A percentile compares a stretch with the other conserved stretches of the same genome.
phyloP scores from a whole-genome alignment of 2,113 vertebrate genomes.

The Cichladusa arquata region DNA sequence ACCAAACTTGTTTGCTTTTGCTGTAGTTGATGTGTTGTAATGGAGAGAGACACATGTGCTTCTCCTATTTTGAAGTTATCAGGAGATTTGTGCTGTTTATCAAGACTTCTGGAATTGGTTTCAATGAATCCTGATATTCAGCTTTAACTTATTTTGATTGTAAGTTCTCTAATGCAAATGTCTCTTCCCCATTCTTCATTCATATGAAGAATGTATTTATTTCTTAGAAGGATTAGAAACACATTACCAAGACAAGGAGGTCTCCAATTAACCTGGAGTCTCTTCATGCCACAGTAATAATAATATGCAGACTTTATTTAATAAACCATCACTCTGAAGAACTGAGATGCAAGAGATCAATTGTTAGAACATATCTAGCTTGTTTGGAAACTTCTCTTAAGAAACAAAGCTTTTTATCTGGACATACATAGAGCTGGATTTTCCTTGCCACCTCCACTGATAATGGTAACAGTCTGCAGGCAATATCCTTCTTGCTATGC shows the following conservation, averaged over 20 bases:
- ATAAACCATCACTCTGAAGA: neutral
- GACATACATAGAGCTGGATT: neutral
- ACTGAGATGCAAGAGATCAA: neutral
- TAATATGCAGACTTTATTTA: neutral
- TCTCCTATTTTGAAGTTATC: neutral
- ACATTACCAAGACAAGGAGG: neutral
- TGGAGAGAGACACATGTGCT: accelerated
- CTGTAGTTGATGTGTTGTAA: neutral
- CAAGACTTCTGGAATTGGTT: neutral
- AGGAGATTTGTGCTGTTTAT: neutral
- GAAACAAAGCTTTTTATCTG: neutral
- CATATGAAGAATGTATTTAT: neutral
- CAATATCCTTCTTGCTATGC: conserved; percentile 41
- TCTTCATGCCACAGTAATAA: neutral
- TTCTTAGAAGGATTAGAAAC: neutral
- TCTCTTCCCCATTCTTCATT: neutral
- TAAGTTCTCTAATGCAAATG: neutral
- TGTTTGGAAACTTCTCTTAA: neutral
- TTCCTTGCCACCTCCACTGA: neutral
- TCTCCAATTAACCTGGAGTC: neutral
- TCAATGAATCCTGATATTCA: neutral
- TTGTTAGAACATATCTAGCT: neutral
- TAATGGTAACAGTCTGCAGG: conserved; percentile 39
- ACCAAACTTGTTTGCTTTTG: neutral
- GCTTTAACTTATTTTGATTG: neutral